A percentile compares a stretch with the other conserved stretches of the same genome.
phyloP scores from a whole-genome alignment of 2,888 invertebrate species.

The Eupithecia abbreviata region DNA sequence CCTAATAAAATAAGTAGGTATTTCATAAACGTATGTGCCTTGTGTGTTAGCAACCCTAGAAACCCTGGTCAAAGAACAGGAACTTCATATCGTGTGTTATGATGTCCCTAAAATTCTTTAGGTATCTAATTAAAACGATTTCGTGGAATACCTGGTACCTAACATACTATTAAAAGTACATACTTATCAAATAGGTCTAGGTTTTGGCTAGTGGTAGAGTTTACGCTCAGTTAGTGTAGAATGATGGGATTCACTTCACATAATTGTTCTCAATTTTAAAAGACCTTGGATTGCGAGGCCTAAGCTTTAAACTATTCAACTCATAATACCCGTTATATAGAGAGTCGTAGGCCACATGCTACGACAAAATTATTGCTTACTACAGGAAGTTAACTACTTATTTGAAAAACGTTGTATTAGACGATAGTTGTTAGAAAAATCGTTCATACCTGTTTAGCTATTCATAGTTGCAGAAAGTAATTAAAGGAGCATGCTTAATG shows the following conservation, averaged over 20 bases:
- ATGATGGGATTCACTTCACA: constrained; percentile 18
- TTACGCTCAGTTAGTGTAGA: constrained; percentile 10
- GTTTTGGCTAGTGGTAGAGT: background rate
- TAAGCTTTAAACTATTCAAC: constrained; percentile 15
- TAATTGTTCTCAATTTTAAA: constrained; percentile 37
- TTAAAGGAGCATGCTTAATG: background rate
- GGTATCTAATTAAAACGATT: background rate
- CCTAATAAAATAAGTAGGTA: no score
- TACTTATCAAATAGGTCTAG: background rate
- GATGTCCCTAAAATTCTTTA: no score
- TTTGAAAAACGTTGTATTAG: background rate
- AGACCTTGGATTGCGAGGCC: constrained; percentile 34
- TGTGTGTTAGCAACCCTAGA: background rate
- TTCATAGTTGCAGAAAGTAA: background rate
- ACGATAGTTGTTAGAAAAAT: background rate
- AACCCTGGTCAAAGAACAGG: background rate
- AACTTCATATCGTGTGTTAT: background rate
- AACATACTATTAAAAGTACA: background rate
- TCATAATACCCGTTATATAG: constrained; percentile 7
- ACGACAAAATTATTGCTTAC: constrained; percentile 4
- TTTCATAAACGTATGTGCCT: background rate
- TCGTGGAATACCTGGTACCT: background rate
- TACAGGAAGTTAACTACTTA: background rate
- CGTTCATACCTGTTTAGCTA: background rate
- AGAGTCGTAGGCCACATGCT: background rate